Percentiles rank a stretch among this genome's conserved stretches.
These are phyloP conservation scores for Seira sanloemensis DNA, from an alignment of 2,888 invertebrate genomes.

Conservation along the genomic window DNA sequence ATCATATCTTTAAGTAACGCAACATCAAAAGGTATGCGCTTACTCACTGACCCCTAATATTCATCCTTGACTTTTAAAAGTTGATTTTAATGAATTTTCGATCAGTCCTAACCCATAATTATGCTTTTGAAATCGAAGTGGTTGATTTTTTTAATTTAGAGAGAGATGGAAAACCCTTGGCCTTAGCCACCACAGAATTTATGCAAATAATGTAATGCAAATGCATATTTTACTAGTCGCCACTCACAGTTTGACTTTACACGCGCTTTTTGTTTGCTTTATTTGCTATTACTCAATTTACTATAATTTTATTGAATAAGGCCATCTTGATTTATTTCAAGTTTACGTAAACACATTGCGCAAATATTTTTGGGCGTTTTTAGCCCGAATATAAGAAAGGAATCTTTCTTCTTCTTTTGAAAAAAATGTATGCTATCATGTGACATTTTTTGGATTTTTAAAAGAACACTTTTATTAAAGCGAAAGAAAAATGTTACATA, in stretches of 20 bases:
- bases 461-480: too few relatives aligned
- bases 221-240: too few relatives aligned
- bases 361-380: background rate
- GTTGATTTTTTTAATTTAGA: background rate
- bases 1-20: too few relatives aligned
- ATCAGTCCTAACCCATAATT: conserved; percentile 12
- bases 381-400: too few relatives aligned
- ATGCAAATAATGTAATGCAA: background rate
- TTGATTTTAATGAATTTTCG: conserved; percentile 3
- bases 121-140: background rate
- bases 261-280: background rate
- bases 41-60: background rate
- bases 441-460: background rate
- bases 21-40: too few relatives aligned
- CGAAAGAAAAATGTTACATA: too few relatives aligned
- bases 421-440: too few relatives aligned
- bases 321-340: conserved; percentile 16
- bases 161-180: background rate
- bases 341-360: background rate
- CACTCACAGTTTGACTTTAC: too few relatives aligned
- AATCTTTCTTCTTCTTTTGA: too few relatives aligned
- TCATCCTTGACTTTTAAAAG: conserved; percentile 8
- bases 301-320: background rate
- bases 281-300: background rate
- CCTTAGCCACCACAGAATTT: background rate